Evolutionary conservation across 2,113 vertebrate genomes (phyloP), one percentile per base, ranked within the genome.

Genomic region (Baryphthengus martii): DNA sequence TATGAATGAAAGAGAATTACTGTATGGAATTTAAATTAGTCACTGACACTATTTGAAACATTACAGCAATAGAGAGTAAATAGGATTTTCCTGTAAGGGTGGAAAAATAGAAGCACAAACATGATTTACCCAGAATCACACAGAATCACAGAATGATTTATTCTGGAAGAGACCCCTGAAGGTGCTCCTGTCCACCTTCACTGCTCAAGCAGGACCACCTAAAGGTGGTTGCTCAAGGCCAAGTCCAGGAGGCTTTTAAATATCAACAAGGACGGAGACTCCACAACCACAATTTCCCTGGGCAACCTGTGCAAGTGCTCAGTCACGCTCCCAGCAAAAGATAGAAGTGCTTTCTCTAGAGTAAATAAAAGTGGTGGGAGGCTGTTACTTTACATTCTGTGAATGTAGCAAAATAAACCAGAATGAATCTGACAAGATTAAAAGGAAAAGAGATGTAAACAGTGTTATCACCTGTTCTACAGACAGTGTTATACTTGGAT

Each of bases 401-500:
- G 82, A 94, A 93, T 70, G 85, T 93, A 63, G 91, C 81, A 97
- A 95, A 97, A 95, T 19, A 94, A 94, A 56, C 29, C 33, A 86
- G 70, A 84, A 95, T 40, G 7, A 94, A 95, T 53, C 47, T 95
- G 80, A 62, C 29, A 61, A 95, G 42, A 61, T 63, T 96, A 72
- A 96, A 94, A 95, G 68, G 40, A 40, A 92, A 55, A 84, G 93
- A 97, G 89, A 95, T 49, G 25, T 28, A 93, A 88, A 81, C 37
- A 92, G 5, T 33, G 50, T 52, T 53, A 88, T 97, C 58, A 94
- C 24, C 47, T 97, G 88, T 71, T 61, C 44, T 61, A 78, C 81
- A 96, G 81, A 58, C 44, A 42, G 20, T 94, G 52, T 97, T 98
- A 97, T 80, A 33, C 63, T 93, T 97, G 86, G 92, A 96, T 59